Evolutionary conservation across 2,797 vertebrate genomes (phyloP), one percentile per base, ranked within the genome.

Genomic region (Kryptolebias ocellatus): DNA sequence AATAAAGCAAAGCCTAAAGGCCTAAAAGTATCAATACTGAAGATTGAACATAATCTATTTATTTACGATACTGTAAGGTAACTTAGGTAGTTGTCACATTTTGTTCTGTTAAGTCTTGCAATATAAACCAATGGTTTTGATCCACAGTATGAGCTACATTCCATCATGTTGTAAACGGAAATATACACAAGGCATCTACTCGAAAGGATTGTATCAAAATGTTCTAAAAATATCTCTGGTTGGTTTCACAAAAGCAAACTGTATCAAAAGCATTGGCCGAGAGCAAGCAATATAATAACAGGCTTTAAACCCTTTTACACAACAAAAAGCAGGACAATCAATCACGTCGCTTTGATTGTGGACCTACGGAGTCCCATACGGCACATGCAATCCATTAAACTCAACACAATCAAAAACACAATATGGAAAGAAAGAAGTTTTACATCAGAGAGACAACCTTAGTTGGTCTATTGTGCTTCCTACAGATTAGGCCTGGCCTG

Each of bases 181-280:
- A 92, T 92, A 90, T 90, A 93, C 90, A 91, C 90, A 90, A 92
- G 91, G 92, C 91, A 92, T 93, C 90, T 91, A 92, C 91, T 92
- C 85, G 85, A 93, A 91, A 91, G 87, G 87, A 89, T 92, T 89
- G 92, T 92, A 93, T 93, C 90, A 93, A 93, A 93, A 93, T 90
- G 90, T 92, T 92, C 91, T 92, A 92, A 93, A 92, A 93, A 93
- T 92, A 92, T 92, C 90, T 93, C 90, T 92, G 90, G 92, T 92
- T 86, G 89, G 87, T 92, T 90, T 92, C 89, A 92, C 92, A 93
- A 93, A 93, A 92, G 91, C 92, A 93, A 92, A 92, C 90, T 89
- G 90, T 92, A 93, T 93, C 90, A 92, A 93, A 93, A 93, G 91
- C 89, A 89, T 92, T 89, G 90, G 89, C 88, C 65, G 81, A 89